These are phyloP conservation scores for Lophotis ruficrista DNA, from an alignment of 2,113 vertebrate species.

Conservation along the genomic window DNA sequence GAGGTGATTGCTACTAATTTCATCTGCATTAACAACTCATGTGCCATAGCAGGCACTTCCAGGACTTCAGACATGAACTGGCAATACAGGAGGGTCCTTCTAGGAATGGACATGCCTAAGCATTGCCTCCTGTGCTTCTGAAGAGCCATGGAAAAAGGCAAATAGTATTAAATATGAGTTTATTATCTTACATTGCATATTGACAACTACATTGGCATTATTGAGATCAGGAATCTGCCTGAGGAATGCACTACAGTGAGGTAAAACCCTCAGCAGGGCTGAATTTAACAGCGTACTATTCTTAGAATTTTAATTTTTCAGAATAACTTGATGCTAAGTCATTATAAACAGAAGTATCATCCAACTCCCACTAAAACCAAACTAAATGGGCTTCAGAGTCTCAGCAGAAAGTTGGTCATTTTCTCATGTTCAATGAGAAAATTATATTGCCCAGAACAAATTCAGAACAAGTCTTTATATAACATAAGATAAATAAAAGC, in stretches of 20 bases:
- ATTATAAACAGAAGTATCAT: neutral
- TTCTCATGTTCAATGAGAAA: neutral
- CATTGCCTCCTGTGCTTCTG: neutral
- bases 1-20: slow-evolving; percentile 7
- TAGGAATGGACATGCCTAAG: neutral
- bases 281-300: neutral
- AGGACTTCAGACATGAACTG: neutral
- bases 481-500: neutral
- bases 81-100: neutral
- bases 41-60: neutral
- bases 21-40: neutral
- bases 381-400: neutral
- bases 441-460: neutral
- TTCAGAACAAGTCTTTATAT: neutral
- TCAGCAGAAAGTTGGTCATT: neutral
- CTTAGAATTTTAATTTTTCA: neutral
- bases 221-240: neutral
- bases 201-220: too few species aligned
- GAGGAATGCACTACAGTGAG: neutral
- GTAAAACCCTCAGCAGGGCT: neutral
- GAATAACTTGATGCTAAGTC: neutral
- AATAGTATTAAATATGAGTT: neutral
- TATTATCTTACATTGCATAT: neutral
- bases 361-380: neutral
- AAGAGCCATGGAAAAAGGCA: neutral